Evolutionary conservation across 2,113 vertebrate species (phyloP).

Genomic region (Oreochromis niloticus): DNA sequence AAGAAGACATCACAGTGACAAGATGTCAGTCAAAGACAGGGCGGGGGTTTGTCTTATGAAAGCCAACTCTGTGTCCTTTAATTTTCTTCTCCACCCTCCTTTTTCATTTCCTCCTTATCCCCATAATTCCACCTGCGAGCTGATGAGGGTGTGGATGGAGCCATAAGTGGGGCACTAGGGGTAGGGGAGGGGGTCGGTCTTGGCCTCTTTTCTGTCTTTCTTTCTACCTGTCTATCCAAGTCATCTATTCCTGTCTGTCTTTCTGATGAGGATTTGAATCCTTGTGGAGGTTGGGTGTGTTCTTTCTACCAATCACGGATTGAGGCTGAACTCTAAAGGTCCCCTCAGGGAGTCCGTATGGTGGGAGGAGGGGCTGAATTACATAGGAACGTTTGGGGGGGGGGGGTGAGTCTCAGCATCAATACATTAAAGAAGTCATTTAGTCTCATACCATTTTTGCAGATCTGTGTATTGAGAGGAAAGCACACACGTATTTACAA

Average conservation of each 20-base stretch:
- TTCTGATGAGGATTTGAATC: conserved; percentile 27
- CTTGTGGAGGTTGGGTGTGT: conserved; percentile 37
- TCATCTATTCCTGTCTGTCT: conserved; percentile 6
- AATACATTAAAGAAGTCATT: conserved; percentile 88
- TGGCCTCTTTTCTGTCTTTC: conserved; percentile 58
- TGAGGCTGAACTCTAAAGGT: conserved; percentile 81
- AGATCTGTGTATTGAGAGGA: not conserved
- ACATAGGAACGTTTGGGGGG: conserved; percentile 3
- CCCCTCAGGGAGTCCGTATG: conserved; percentile 61
- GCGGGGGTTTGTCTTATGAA: conserved; percentile 43
- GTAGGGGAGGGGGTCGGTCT: not conserved
- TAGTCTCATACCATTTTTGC: conserved; percentile 75
- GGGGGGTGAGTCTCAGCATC: conserved; percentile 58
- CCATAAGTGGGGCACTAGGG: conserved; percentile 42
- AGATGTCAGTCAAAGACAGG: conserved; percentile 45
- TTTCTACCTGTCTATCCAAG: conserved; percentile 37
- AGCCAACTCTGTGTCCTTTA: conserved; percentile 25
- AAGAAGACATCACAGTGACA: conserved; percentile 56
- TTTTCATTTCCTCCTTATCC: conserved; percentile 44
- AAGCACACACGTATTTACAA: not conserved
- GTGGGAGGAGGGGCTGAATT: conserved; percentile 4
- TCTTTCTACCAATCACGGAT: conserved; percentile 36
- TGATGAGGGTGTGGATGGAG: conserved; percentile 17
- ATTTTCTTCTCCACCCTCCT: conserved; percentile 58
- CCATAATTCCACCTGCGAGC: conserved; percentile 13